Base-by-base conservation (phyloP, 1,140 invertebrate genomes). In the Drosophila malerkotliana region DNA sequence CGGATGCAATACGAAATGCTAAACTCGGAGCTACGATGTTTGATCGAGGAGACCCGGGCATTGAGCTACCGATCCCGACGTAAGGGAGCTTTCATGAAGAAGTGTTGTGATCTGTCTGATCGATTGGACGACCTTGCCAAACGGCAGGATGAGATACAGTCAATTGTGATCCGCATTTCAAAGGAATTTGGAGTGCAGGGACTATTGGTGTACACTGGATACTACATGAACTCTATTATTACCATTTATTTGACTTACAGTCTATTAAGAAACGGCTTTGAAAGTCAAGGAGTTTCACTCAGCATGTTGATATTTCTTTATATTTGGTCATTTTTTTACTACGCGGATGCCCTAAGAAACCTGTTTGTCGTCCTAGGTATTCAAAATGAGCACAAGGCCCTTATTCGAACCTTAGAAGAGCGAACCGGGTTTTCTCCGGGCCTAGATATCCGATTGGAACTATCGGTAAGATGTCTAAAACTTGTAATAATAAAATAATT, bases 51-150 rank as follows among this genome's bases (percentile, higher is more conserved):
- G 15, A 10, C 24, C 6, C n/a, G 0, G 0, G 5, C 8, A 0
- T 3, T 74, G 4, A 53, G 26, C 5, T 8, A 18, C 3, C 21
- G 3, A 3, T 30, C 26, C 0, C 30, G 26, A 2, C 14, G 52
- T 0, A 28, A n/a, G 1, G 71, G 51, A 4, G 39, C 12, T 6
- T 74, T 74, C 5, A 53, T 74, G 53, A 66, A 53, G 4, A 48
- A 24, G 10, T 74, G 72, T 18, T 74, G 72, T 10, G 9, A 1
- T 2, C 21, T 74, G 6, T 52, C 72, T 0, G 72, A 74, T 53
- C 15, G 41, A n/a, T 4, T 74, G 9, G 72, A 74, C 3, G 12
- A 28, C 4, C 34, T 74, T 12, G 71, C 60, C n/a, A 44, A 28
- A n/a, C 6, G 34, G 0, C 71, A 74, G 15, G 44, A 15, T 6